Conservation (phyloP, 2,888 invertebrate species). For the Eupelmus urozonus region DNA sequence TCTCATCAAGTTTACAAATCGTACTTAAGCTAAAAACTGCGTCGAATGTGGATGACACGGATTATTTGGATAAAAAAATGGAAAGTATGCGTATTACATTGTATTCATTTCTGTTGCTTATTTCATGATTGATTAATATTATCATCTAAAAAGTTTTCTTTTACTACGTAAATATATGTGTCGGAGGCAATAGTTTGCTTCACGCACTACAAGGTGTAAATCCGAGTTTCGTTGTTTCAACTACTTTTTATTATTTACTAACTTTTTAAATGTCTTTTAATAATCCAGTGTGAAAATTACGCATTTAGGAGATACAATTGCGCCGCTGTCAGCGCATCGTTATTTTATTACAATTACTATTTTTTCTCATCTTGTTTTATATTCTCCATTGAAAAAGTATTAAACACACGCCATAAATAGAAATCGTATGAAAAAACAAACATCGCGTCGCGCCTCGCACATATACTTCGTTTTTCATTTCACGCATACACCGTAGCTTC, state of each 20-base stretch:
- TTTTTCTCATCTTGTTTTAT: conserved; percentile 29
- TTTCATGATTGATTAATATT: conserved; percentile 27
- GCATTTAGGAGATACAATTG: conserved; percentile 42
- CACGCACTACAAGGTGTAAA: conserved; percentile 54
- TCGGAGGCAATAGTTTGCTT: conserved; percentile 42
- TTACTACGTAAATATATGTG: conserved; percentile 41
- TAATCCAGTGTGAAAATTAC: conserved; percentile 50
- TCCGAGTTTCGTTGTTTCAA: conserved; percentile 58
- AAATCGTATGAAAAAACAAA: conserved; percentile 62
- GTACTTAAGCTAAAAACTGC: conserved; percentile 33
- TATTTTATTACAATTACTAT: conserved; percentile 51
- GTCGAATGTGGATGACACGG: conserved; percentile 26
- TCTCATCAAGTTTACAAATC: conserved; percentile 22
- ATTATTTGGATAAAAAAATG: conserved; percentile 46
- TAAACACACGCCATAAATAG: conserved; percentile 68
- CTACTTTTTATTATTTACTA: conserved; percentile 45
- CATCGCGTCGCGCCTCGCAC: conserved; percentile 45
- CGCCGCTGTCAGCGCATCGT: conserved; percentile 24
- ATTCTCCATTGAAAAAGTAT: conserved; percentile 70
- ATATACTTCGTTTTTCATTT: conserved; percentile 48
- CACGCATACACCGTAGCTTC: conserved; percentile 32
- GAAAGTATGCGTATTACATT: conserved; percentile 41
- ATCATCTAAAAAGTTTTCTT: conserved; percentile 50
- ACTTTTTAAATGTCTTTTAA: conserved; percentile 25
- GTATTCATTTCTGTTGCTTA: conserved; percentile 39